These are phyloP conservation scores for Empis livida DNA, from an alignment of 2,888 invertebrate genomes.

Conservation along the genomic window DNA sequence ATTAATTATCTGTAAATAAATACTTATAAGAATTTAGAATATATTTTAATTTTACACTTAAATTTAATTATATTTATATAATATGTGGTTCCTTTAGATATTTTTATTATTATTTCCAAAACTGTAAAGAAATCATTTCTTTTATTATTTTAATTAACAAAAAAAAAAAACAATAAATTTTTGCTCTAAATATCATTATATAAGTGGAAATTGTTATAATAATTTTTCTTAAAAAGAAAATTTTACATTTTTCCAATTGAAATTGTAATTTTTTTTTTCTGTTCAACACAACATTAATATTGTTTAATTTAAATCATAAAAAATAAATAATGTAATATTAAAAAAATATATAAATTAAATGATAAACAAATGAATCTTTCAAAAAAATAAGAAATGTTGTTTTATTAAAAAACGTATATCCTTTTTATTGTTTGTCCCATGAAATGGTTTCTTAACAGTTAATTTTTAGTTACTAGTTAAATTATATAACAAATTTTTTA, in stretches of 20 bases:
- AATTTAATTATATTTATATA: too few species aligned
- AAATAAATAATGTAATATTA: background rate
- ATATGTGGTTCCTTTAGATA: too few species aligned
- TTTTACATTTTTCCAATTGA: conserved; percentile 4
- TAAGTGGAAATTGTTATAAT: conserved; percentile 1
- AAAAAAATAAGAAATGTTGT: background rate
- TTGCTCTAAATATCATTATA: conserved; percentile 14
- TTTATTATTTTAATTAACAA: conserved; percentile 7
- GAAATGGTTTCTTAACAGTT: conserved; percentile 20
- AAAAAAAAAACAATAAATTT: conserved; percentile 6
- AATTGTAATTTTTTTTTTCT: conserved; percentile 6
- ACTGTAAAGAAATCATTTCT: conserved; percentile 26
- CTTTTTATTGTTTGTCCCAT: too few species aligned
- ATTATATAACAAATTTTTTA: too few species aligned
- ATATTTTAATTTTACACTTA: too few species aligned
- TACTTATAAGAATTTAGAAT: too few species aligned
- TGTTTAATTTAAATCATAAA: background rate
- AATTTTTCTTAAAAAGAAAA: conserved; percentile 1
- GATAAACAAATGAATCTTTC: background rate
- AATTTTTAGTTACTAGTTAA: too few species aligned
- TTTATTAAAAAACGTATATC: background rate
- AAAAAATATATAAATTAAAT: too few species aligned
- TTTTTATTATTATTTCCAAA: conserved; percentile 1
- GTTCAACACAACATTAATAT: background rate
- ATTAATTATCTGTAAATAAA: too few species aligned